phyloP scores from a whole-genome alignment of 1,140 invertebrate species.

The Pogonomyrmex barbatus region DNA sequence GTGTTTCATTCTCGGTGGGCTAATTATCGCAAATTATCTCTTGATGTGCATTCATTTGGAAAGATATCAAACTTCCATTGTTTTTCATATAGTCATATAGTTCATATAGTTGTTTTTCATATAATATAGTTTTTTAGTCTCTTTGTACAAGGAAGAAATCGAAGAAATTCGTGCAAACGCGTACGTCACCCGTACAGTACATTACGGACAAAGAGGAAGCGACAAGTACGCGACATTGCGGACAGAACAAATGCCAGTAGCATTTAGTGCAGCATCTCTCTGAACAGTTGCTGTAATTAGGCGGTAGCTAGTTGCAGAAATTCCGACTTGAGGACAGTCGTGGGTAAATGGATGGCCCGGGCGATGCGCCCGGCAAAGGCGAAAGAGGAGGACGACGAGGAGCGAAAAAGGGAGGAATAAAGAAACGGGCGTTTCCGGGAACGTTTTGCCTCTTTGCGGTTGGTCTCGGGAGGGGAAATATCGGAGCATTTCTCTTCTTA shows the following conservation, averaged over 20 bases:
- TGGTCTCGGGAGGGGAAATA: constrained; percentile 20
- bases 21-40: not conserved
- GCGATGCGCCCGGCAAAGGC: not conserved
- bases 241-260: constrained; percentile 36
- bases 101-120: not conserved
- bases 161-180: not conserved
- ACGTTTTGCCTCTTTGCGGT: constrained; percentile 60
- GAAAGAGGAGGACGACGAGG: not conserved
- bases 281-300: constrained; percentile 49
- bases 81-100: no score
- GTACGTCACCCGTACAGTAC: not conserved
- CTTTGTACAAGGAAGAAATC: not conserved
- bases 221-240: not conserved
- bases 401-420: not conserved
- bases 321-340: constrained; percentile 55
- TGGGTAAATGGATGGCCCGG: constrained; percentile 28
- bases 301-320: constrained; percentile 35
- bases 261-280: constrained; percentile 44
- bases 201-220: not conserved
- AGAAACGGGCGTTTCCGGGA: constrained; percentile 22
- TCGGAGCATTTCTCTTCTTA: constrained; percentile 32
- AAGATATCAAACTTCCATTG: not conserved
- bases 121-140: not conserved
- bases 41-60: not conserved
- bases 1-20: not conserved